Evolutionary conservation across 2,888 invertebrate species (phyloP).

Genomic region (Rhagonycha lutea): DNA sequence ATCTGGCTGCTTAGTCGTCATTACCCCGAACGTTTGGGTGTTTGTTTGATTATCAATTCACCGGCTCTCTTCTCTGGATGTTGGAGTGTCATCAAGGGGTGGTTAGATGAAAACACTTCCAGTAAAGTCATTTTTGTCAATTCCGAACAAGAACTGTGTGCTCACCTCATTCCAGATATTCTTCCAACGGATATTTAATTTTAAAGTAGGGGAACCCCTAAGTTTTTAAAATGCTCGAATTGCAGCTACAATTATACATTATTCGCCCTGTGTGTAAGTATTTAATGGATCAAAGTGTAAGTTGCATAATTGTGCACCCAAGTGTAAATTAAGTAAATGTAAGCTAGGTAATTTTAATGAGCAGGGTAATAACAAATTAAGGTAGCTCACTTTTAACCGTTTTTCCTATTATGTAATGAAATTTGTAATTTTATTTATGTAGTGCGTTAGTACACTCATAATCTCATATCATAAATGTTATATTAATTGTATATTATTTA

Average conservation of each 20-base stretch:
- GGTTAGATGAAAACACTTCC: conserved; percentile 9
- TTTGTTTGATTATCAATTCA: conserved; percentile 76
- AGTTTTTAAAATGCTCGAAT: neutral
- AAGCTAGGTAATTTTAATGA: neutral
- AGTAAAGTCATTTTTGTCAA: conserved; percentile 8
- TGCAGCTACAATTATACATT: neutral
- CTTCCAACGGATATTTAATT: conserved; percentile 6
- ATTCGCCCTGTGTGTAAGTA: neutral
- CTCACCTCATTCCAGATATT: conserved; percentile 9
- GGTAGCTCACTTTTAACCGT: neutral
- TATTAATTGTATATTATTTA: neutral
- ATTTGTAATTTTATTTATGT: neutral
- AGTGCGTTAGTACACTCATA: neutral
- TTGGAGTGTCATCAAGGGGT: conserved; percentile 62
- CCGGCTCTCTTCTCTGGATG: conserved; percentile 76
- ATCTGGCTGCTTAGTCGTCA: conserved; percentile 78
- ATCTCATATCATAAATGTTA: neutral
- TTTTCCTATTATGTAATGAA: neutral
- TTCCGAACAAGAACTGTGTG: conserved; percentile 7
- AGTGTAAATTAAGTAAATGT: neutral
- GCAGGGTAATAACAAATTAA: neutral
- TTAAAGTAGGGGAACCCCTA: neutral
- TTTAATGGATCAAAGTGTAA: neutral
- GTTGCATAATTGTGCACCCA: neutral
- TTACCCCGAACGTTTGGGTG: conserved; percentile 78